Percentiles rank a stretch among this genome's conserved stretches.
Evolutionary conservation across 1,140 invertebrate genomes (phyloP).

Genomic region (Drosophila erecta): DNA sequence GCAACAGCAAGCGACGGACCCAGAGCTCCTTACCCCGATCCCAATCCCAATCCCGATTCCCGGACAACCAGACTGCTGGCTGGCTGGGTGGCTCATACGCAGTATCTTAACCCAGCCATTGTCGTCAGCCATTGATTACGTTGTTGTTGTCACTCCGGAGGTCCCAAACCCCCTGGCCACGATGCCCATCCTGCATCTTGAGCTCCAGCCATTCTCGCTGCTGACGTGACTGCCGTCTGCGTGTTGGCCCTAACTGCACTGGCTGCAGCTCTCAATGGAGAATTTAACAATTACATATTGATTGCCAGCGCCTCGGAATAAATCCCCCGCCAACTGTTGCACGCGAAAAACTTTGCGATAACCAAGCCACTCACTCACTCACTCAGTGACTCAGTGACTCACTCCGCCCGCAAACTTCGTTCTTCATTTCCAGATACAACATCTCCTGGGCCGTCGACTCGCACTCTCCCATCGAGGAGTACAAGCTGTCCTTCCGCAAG

Average conservation of each 20-base stretch:
- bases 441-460: constrained; percentile 89
- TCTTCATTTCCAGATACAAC: constrained; percentile 85
- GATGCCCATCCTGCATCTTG: neutral
- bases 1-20: constrained; percentile 13
- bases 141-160: constrained; percentile 40
- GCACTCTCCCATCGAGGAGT: constrained; percentile 88
- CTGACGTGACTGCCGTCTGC: constrained; percentile 35
- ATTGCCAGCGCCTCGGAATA: constrained; percentile 59
- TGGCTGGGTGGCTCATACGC: constrained; percentile 22
- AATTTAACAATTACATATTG: constrained; percentile 80
- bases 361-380: constrained; percentile 26
- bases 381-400: too few relatives aligned
- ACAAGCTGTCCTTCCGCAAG: constrained; percentile 88
- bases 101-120: constrained; percentile 64
- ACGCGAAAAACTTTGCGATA: constrained; percentile 54
- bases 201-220: constrained; percentile 11
- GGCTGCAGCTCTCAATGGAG: constrained; percentile 40
- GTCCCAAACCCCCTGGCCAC: constrained; percentile 4
- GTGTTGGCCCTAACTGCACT: constrained; percentile 35
- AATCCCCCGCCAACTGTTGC: constrained; percentile 73
- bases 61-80: constrained; percentile 26
- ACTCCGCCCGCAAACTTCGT: neutral
- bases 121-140: constrained; percentile 69
- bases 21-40: too few relatives aligned
- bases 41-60: neutral